Conservation (phyloP, 2,888 invertebrate species). For the Poecilus cupreus region DNA sequence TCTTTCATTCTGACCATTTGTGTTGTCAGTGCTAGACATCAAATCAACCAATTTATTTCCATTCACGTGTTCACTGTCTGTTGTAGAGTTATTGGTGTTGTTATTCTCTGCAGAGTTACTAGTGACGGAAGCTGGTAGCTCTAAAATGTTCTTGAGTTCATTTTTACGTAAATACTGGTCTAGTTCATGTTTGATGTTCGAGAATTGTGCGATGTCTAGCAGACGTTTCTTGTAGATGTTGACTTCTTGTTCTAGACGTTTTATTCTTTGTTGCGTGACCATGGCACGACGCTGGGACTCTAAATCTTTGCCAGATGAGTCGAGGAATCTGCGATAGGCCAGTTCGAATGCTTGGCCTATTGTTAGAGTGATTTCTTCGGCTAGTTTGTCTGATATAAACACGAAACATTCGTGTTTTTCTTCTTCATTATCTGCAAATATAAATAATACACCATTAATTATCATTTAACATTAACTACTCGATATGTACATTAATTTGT, state of each 20-base stretch:
- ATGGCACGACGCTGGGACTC: conserved; percentile 88
- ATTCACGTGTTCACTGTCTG: conserved; percentile 62
- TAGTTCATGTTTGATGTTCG: conserved; percentile 74
- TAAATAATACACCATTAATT: neutral
- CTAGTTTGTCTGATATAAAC: conserved; percentile 96
- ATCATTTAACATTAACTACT: too few relatives aligned
- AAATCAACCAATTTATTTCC: conserved; percentile 62
- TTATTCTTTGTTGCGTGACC: conserved; percentile 89
- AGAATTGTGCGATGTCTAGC: conserved; percentile 77
- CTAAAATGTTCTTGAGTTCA: conserved; percentile 75
- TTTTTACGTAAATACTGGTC: conserved; percentile 74
- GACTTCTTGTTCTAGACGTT: conserved; percentile 90
- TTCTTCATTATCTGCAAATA: conserved; percentile 74
- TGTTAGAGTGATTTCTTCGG: conserved; percentile 97
- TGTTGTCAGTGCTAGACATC: conserved; percentile 60
- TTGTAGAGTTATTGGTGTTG: conserved; percentile 58
- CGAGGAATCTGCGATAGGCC: conserved; percentile 95
- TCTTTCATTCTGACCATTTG: conserved; percentile 61
- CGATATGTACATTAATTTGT: too few relatives aligned
- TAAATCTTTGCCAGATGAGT: conserved; percentile 91
- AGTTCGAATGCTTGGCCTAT: conserved; percentile 99
- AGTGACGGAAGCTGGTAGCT: conserved; percentile 70
- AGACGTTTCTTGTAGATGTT: conserved; percentile 88
- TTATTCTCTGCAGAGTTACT: conserved; percentile 69
- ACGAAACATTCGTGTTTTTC: conserved; percentile 97